Base-by-base conservation (phyloP, 2,888 invertebrate species). In the Stratiomys singularior region DNA sequence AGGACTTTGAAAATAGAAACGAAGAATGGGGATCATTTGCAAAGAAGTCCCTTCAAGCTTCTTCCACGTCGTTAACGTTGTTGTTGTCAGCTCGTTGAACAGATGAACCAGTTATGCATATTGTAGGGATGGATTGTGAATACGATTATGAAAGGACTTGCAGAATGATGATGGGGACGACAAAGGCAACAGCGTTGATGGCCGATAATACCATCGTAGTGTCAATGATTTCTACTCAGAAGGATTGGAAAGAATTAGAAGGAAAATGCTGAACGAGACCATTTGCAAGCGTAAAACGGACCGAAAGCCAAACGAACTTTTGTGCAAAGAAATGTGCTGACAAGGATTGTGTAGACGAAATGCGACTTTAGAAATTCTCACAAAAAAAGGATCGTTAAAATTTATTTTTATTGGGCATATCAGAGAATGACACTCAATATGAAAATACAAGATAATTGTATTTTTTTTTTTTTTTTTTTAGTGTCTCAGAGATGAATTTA, bases 171-270 rank as follows among this genome's bases (percentile, higher is more conserved):
- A 60, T 25, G 60, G 23, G 23, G 25, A 21, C 25, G 15, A 52
- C 52, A 15, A 52, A 15, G 52, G 18, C 52, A 52, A 52, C 52
- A 4, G 18, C 15, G 4, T 13, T 18, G 52, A 4, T 52, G 52
- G 18, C 9, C 9, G 37, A 37, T 37, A 9, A 5, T 37, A 9
- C 52, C 18, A 15, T 15, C 15, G 5, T 18, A 60, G 21, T 23
- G 60, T 60, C 60, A 23, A 60, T 60, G 60, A 60, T 60, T 3
- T 5, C 23, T 18, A 23, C 23, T 23, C 25, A 23, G 60, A 60
- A 60, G 60, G 60, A 60, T 60, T 60, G 15, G 5, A 25, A 60
- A 60, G 25, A 60, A 60, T 60, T 60, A 21, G 60, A 60, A 25
- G 60, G 60, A 23, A 60, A 60, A 15, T 60, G 60, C 60, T 60